A percentile compares a stretch with the other conserved stretches of the same genome.
These are phyloP conservation scores for Leptogaster cylindrica DNA, from an alignment of 2,888 invertebrate species.

Conservation along the genomic window DNA sequence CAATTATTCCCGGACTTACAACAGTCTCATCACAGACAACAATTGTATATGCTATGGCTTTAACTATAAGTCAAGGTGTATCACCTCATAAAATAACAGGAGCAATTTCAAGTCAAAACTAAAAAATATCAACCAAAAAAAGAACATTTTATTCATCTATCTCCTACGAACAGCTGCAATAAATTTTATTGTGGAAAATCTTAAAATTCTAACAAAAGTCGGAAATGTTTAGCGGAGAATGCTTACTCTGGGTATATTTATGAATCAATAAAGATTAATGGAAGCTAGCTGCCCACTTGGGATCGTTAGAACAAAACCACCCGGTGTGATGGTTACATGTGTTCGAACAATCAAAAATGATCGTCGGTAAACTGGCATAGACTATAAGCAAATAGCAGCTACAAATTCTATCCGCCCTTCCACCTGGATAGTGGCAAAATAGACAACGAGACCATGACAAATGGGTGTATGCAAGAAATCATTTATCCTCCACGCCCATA, in stretches of 20 bases:
- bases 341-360: conserved; percentile 8
- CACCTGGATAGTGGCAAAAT: background rate
- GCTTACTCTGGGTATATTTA: background rate
- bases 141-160: too few relatives aligned
- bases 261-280: conserved; percentile 5
- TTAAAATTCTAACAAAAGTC: background rate
- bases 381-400: background rate
- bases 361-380: background rate
- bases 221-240: background rate
- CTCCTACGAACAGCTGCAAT: too few relatives aligned
- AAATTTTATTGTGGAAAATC: too few relatives aligned
- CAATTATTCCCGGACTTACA: too few relatives aligned
- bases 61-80: too few relatives aligned
- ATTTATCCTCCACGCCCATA: conserved; percentile 23
- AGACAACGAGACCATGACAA: conserved; percentile 14
- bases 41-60: too few relatives aligned
- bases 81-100: too few relatives aligned
- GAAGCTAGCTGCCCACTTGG: background rate
- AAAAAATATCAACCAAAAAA: too few relatives aligned
- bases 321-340: conserved; percentile 18
- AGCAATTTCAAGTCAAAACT: too few relatives aligned
- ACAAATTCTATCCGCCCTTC: background rate
- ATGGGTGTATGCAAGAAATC: conserved; percentile 9
- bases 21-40: too few relatives aligned
- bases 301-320: conserved; percentile 6